Percentiles rank a stretch among this genome's conserved stretches.
These are phyloP conservation scores for Sturnus vulgaris DNA, from an alignment of 2,113 vertebrate genomes.

Conservation along the genomic window DNA sequence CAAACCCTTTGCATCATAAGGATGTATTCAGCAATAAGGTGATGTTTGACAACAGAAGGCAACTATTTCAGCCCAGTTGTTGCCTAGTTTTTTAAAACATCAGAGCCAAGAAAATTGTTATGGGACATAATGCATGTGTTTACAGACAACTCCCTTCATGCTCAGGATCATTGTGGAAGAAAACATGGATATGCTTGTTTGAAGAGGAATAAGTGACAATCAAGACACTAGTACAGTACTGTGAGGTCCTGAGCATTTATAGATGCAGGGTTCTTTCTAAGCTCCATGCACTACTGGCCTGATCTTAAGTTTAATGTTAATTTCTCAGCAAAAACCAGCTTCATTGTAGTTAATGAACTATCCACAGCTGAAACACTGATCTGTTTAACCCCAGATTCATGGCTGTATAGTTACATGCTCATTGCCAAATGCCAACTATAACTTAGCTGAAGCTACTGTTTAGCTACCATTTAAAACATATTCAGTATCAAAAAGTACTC, in stretches of 20 bases:
- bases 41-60: background rate
- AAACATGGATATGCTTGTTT: background rate
- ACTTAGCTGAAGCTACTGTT: background rate
- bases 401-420: rapidly evolving
- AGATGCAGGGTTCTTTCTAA: background rate
- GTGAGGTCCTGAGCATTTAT: background rate
- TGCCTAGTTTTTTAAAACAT: background rate
- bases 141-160: background rate
- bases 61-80: background rate
- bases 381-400: background rate
- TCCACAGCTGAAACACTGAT: background rate
- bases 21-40: background rate
- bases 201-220: background rate
- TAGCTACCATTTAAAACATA: background rate
- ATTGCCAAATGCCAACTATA: background rate
- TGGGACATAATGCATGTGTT: background rate
- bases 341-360: background rate
- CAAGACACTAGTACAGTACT: background rate
- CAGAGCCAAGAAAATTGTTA: background rate
- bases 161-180: background rate
- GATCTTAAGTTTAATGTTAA: background rate
- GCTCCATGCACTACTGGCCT: background rate
- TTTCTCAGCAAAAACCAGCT: background rate
- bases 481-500: background rate
- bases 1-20: background rate